These are phyloP conservation scores for Aleiodes sp. DNA, from an alignment of 1,140 invertebrate species.

Conservation along the genomic window DNA sequence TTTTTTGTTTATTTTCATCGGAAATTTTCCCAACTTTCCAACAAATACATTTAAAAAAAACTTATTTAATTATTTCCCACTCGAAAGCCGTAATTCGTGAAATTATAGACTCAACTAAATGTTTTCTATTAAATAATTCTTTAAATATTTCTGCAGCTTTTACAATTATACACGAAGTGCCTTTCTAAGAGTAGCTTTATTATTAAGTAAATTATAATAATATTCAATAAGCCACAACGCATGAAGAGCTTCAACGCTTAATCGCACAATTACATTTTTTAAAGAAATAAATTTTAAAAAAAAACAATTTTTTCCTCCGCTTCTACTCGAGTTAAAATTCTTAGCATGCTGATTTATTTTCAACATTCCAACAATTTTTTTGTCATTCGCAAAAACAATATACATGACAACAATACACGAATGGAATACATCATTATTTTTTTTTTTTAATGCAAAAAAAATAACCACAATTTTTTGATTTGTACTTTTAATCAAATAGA, in stretches of 20 bases:
- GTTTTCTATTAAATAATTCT: too few species aligned
- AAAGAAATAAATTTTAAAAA: not conserved
- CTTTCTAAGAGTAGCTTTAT: not conserved
- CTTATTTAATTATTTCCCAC: too few species aligned
- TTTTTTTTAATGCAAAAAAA: constrained; percentile 25
- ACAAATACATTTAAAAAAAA: too few species aligned
- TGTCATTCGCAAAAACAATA: not conserved
- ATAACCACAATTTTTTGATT: constrained; percentile 41
- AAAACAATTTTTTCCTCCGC: not conserved
- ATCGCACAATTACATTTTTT: not conserved
- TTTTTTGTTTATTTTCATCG: too few species aligned
- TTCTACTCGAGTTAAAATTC: not conserved
- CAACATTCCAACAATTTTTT: not conserved
- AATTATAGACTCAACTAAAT: too few species aligned
- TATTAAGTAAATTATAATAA: not conserved
- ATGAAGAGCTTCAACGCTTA: not conserved
- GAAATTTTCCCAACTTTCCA: too few species aligned
- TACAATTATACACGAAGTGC: too few species aligned
- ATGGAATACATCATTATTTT: constrained; percentile 5
- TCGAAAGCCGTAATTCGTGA: too few species aligned
- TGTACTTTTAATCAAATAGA: constrained; percentile 29
- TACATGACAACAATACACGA: not conserved
- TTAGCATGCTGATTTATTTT: not conserved
- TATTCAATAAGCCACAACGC: not conserved
- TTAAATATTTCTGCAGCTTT: too few species aligned